Conservation (phyloP, 2,797 vertebrate species). For the Amazona ochrocephala region DNA sequence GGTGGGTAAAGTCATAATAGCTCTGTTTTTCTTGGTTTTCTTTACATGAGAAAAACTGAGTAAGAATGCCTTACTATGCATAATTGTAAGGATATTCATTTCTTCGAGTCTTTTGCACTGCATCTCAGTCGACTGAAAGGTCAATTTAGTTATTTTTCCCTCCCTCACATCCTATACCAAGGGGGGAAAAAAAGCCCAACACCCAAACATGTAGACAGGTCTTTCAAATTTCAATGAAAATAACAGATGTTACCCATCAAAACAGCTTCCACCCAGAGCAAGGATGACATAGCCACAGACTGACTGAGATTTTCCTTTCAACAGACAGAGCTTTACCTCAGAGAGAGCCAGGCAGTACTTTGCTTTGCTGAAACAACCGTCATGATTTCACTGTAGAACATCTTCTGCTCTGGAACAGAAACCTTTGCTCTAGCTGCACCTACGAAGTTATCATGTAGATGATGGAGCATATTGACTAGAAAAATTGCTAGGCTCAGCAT, state of each 20-base stretch:
- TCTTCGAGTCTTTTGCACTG: constrained; percentile 50
- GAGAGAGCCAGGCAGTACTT: neutral
- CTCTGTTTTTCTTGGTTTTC: constrained; percentile 77
- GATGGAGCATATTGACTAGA: neutral
- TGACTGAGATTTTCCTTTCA: constrained; percentile 66
- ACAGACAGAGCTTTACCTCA: constrained; percentile 6
- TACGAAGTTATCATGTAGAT: neutral
- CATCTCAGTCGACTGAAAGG: constrained; percentile 49
- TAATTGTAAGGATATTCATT: constrained; percentile 64
- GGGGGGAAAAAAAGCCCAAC: neutral
- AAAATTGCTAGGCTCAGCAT: neutral
- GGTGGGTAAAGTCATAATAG: constrained; percentile 71
- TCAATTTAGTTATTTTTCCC: constrained; percentile 62
- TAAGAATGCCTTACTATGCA: constrained; percentile 69
- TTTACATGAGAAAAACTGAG: constrained; percentile 76
- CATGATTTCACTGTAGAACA: neutral
- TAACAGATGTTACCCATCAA: constrained; percentile 57
- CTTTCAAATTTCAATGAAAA: constrained; percentile 65
- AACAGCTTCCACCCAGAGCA: constrained; percentile 29
- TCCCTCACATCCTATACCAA: constrained; percentile 37
- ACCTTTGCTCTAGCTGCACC: neutral
- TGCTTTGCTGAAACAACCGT: neutral
- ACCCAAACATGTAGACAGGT: constrained; percentile 54
- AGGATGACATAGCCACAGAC: neutral
- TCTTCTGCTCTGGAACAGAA: neutral